phyloP scores from a whole-genome alignment of 92 coral and sea anemone genomes.

The Umimayanthus chanpuru region DNA sequence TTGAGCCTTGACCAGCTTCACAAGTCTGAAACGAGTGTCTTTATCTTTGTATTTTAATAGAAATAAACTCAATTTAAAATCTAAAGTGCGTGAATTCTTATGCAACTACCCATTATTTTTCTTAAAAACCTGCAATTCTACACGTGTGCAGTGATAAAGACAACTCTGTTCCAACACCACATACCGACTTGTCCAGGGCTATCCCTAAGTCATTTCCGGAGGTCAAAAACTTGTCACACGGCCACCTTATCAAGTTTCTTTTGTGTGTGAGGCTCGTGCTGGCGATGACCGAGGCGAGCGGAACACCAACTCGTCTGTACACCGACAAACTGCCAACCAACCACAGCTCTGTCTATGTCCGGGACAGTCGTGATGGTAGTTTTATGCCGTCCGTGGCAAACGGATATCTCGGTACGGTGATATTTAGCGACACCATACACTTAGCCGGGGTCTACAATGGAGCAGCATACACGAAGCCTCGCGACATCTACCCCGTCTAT shows the following conservation, averaged over 20 bases:
- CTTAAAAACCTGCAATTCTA: too few species aligned
- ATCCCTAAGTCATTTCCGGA: too few species aligned
- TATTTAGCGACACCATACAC: slow-evolving; percentile 75
- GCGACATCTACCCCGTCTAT: slow-evolving; percentile 73
- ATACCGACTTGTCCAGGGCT: too few species aligned
- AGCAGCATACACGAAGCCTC: slow-evolving; percentile 59
- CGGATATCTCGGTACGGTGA: slow-evolving; percentile 79
- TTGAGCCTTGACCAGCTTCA: too few species aligned
- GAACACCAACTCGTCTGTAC: slow-evolving; percentile 66
- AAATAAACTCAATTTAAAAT: too few species aligned
- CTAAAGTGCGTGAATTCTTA: too few species aligned
- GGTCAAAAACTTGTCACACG: background rate
- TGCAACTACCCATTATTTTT: too few species aligned
- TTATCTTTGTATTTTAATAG: too few species aligned
- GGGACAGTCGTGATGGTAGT: slow-evolving; percentile 64
- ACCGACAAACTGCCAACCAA: slow-evolving; percentile 64
- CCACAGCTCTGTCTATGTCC: slow-evolving; percentile 55
- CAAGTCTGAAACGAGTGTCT: too few species aligned
- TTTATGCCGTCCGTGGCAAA: slow-evolving; percentile 87
- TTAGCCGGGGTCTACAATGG: slow-evolving; percentile 81
- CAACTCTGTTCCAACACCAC: too few species aligned
- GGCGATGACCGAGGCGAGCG: slow-evolving; percentile 23
- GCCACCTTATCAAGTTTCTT: background rate
- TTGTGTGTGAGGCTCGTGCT: background rate
- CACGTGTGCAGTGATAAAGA: too few species aligned